Evolutionary conservation across 2,797 vertebrate species (phyloP).

Genomic region (Pantherophis alleghaniensis): DNA sequence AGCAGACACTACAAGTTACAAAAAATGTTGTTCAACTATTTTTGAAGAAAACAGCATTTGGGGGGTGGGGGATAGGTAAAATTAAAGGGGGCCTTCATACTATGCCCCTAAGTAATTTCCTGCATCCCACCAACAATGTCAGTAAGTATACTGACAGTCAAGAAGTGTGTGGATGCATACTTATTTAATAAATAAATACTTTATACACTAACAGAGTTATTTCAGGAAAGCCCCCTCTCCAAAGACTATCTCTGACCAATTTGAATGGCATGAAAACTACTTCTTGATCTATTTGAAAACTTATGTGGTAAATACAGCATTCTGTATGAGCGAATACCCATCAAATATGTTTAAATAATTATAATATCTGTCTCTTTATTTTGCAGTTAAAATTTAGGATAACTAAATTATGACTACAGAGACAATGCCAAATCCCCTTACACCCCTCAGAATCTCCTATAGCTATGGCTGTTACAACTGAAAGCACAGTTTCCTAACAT

Average conservation of each 20-base stretch:
- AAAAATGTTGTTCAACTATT: not conserved
- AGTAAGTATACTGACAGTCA: not conserved
- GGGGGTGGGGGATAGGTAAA: not conserved
- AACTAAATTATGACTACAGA: not conserved
- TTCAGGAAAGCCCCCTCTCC: not conserved
- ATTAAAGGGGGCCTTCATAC: not conserved
- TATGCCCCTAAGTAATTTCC: not conserved
- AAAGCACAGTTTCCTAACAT: not conserved
- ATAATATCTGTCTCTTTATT: not conserved
- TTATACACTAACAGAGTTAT: not conserved
- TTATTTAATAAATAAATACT: not conserved
- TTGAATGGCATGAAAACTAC: not conserved
- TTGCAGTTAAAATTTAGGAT: not conserved
- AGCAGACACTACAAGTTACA: not conserved
- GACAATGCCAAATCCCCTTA: not conserved
- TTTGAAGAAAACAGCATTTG: not conserved
- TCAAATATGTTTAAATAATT: not conserved
- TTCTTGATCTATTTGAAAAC: not conserved
- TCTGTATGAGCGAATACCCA: not conserved
- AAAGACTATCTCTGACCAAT: not conserved
- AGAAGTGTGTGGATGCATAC: not conserved
- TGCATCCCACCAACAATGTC: not conserved
- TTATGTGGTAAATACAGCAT: not conserved
- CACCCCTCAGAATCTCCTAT: not conserved
- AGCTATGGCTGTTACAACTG: not conserved